A percentile compares a stretch with the other conserved stretches of the same genome.
Evolutionary conservation across 2,888 invertebrate species (phyloP).

Genomic region (Macropis europaea): DNA sequence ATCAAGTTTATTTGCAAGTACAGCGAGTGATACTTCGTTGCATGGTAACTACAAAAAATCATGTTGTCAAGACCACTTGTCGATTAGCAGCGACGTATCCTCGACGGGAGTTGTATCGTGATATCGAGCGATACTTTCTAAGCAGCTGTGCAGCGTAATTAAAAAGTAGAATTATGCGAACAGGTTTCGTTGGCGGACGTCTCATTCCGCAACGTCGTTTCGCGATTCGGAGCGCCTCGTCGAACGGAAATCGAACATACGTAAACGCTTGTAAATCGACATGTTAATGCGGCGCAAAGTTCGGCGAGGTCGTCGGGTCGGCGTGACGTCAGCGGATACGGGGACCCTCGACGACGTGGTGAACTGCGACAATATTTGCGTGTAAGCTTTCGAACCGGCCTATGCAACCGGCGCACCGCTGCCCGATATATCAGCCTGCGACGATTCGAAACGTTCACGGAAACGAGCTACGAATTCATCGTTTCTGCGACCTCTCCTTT

Average conservation of each 20-base stretch:
- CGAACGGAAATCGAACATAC: constrained; percentile 55
- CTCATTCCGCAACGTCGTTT: neutral
- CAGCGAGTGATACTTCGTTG: too few species aligned
- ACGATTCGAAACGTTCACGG: neutral
- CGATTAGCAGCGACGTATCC: neutral
- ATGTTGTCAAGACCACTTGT: constrained; percentile 10
- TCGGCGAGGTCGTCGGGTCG: constrained; percentile 75
- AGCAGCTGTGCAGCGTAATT: constrained; percentile 23
- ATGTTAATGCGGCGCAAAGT: constrained; percentile 72
- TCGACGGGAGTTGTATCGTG: neutral
- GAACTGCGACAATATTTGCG: constrained; percentile 36
- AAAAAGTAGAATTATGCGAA: neutral
- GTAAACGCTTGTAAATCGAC: constrained; percentile 62
- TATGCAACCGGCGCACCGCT: neutral
- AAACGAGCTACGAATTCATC: constrained; percentile 4
- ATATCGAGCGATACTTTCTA: neutral
- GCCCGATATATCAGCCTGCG: neutral
- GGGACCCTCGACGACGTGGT: constrained; percentile 67
- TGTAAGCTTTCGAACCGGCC: constrained; percentile 3
- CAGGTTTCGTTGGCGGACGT: neutral
- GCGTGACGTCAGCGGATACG: constrained; percentile 78
- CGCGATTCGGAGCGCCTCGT: constrained; percentile 17
- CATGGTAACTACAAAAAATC: too few species aligned
- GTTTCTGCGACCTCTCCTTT: neutral
- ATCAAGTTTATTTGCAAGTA: too few species aligned